A percentile compares a stretch with the other conserved stretches of the same genome.
phyloP scores from a whole-genome alignment of 2,888 invertebrate genomes.

The Choreutis nemorana region DNA sequence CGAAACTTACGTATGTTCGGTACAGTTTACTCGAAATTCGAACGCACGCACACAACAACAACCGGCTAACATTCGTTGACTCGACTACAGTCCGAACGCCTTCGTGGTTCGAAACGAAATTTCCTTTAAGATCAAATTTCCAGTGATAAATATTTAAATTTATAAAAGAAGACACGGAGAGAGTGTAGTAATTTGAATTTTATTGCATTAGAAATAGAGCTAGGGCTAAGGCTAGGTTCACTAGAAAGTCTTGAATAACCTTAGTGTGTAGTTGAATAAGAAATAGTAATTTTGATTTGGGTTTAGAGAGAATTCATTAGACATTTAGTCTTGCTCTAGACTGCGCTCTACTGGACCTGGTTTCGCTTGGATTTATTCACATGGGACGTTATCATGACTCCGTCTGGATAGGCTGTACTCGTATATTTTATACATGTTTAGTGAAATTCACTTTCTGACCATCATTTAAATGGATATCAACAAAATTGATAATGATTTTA shows the following conservation, averaged over 20 bases:
- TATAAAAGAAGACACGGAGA: conserved; percentile 14
- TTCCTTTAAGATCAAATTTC: conserved; percentile 10
- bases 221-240: conserved; percentile 12
- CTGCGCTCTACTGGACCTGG: too few relatives aligned
- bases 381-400: too few relatives aligned
- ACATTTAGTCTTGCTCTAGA: background rate
- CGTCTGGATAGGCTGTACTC: too few relatives aligned
- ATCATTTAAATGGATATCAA: too few relatives aligned
- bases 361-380: too few relatives aligned
- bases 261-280: conserved; percentile 16
- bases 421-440: too few relatives aligned
- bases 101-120: too few relatives aligned
- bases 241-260: conserved; percentile 37
- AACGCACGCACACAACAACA: conserved; percentile 9
- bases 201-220: conserved; percentile 20
- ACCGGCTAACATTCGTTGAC: too few relatives aligned
- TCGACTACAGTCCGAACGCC: too few relatives aligned
- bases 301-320: conserved; percentile 9
- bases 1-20: too few relatives aligned
- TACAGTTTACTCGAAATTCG: conserved; percentile 1
- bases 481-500: too few relatives aligned
- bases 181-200: conserved; percentile 26
- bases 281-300: conserved; percentile 16
- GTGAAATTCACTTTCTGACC: too few relatives aligned
- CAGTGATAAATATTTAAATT: conserved; percentile 5